Conservation (phyloP, 2,888 invertebrate genomes). For the Pheosia tremula region DNA sequence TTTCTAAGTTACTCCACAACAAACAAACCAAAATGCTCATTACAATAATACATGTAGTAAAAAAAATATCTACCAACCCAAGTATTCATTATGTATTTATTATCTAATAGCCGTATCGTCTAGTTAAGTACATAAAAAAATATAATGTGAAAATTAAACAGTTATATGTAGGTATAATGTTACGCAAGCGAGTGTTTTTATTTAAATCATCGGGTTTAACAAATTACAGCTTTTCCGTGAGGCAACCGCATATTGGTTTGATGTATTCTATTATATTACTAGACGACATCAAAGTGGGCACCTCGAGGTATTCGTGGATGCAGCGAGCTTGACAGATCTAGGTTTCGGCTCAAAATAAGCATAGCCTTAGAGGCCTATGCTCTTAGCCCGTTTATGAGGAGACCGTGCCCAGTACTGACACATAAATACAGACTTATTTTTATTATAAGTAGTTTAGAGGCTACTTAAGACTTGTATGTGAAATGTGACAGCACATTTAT, state of each 20-base stretch:
- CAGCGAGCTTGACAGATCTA: neutral
- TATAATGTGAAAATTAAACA: constrained; percentile 35
- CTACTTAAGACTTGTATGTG: too few species aligned
- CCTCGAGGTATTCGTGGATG: neutral
- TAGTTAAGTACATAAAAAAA: constrained; percentile 24
- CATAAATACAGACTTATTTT: too few species aligned
- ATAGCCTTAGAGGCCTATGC: neutral
- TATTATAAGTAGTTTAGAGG: too few species aligned
- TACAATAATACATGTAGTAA: neutral
- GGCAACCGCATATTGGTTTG: constrained; percentile 44
- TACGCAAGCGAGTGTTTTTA: constrained; percentile 54
- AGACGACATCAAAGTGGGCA: constrained; percentile 24
- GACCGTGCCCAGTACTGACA: too few species aligned
- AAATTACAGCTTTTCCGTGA: constrained; percentile 56
- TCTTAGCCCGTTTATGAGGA: neutral
- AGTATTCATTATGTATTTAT: constrained; percentile 37
- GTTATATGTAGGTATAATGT: constrained; percentile 33
- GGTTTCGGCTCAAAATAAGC: neutral
- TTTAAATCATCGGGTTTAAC: constrained; percentile 59
- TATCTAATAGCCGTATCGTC: constrained; percentile 35
- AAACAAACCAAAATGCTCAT: neutral
- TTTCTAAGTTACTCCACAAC: neutral
- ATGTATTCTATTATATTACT: constrained; percentile 45
- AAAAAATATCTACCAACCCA: neutral
- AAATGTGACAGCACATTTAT: too few species aligned